Conservation (phyloP, 1,140 invertebrate genomes). For the Trachymyrmex cornetzi region DNA sequence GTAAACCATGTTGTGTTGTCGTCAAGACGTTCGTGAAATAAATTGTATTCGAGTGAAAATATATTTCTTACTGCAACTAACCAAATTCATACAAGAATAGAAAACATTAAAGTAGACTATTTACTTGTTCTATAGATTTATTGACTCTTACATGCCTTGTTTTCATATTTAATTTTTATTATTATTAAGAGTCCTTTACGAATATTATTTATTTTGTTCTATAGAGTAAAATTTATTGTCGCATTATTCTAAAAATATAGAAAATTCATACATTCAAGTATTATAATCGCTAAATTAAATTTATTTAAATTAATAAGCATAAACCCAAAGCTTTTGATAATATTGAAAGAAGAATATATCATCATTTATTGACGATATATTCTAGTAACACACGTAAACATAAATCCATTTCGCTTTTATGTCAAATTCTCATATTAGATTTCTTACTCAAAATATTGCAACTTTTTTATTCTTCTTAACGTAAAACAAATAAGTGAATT, state of each 20-base stretch:
- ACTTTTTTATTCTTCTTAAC: neutral
- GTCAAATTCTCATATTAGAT: neutral
- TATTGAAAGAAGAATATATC: neutral
- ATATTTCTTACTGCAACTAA: slow-evolving; percentile 10
- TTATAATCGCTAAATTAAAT: neutral
- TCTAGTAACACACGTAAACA: too few relatives aligned
- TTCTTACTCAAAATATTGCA: neutral
- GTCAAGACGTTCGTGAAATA: slow-evolving; percentile 28
- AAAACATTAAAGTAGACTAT: neutral
- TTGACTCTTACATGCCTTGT: too few relatives aligned
- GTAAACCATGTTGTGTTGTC: slow-evolving; percentile 40
- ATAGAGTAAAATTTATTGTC: neutral
- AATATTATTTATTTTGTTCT: too few relatives aligned
- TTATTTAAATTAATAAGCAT: neutral
- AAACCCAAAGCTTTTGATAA: neutral
- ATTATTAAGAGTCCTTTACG: too few relatives aligned
- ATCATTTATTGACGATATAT: too few relatives aligned
- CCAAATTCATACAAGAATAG: neutral
- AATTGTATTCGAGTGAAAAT: slow-evolving; percentile 50
- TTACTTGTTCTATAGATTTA: neutral
- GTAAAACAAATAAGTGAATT: neutral
- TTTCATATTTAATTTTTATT: too few relatives aligned
- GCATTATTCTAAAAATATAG: neutral
- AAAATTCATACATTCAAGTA: neutral
- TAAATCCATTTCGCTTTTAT: neutral